Percentiles rank a stretch among this genome's conserved stretches.
These are phyloP conservation scores for Pseudobourletiella spinata DNA, from an alignment of 1,140 invertebrate species.

Conservation along the genomic window DNA sequence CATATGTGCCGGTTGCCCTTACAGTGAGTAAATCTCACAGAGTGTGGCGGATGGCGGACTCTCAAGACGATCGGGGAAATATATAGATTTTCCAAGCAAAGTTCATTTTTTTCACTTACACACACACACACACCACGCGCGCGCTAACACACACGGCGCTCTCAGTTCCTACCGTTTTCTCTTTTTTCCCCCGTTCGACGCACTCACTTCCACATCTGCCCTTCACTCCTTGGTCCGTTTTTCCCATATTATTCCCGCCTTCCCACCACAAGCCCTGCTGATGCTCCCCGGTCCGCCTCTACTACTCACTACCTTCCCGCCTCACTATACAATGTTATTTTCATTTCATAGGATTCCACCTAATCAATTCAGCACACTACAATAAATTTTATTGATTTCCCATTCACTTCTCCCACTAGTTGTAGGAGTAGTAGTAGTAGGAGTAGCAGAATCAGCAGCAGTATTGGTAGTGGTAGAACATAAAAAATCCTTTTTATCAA, in stretches of 20 bases:
- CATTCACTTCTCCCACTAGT: slow-evolving; percentile 27
- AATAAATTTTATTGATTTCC: slow-evolving; percentile 35
- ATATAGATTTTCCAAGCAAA: background rate
- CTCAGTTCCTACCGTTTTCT: background rate
- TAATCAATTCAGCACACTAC: slow-evolving; percentile 34
- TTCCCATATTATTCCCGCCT: no score
- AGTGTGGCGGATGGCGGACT: background rate
- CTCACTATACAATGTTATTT: slow-evolving; percentile 14
- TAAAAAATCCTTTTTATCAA: slow-evolving; percentile 9
- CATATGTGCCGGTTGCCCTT: background rate
- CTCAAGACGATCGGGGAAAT: background rate
- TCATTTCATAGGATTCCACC: slow-evolving; percentile 28
- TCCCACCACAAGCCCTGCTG: no score
- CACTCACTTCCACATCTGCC: background rate
- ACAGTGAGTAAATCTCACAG: background rate
- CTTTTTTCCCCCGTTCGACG: no score
- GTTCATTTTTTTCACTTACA: slow-evolving; percentile 7
- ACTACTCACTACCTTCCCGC: no score
- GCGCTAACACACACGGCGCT: background rate
- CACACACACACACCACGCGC: background rate
- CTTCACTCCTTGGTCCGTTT: no score
- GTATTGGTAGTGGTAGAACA: no score
- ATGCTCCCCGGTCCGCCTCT: no score
- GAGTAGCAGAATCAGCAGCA: no score
- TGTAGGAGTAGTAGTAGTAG: no score